These are phyloP conservation scores for Microcebus jonahi DNA, from an alignment of 2,113 vertebrate genomes.

Conservation along the genomic window DNA sequence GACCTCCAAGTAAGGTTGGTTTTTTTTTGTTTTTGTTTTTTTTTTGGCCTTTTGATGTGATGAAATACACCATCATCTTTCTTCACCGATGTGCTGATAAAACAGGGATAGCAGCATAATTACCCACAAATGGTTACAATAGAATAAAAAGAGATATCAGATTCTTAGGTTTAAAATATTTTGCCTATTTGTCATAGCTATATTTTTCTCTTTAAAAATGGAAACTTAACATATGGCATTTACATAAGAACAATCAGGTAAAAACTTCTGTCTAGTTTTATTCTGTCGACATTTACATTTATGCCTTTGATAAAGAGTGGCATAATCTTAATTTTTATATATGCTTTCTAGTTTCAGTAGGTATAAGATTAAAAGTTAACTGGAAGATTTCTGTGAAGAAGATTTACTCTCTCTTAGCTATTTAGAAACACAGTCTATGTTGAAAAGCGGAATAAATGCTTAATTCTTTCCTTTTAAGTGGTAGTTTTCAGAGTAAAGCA, in stretches of 20 bases:
- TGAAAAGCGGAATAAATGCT: background rate
- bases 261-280: conserved; percentile 11
- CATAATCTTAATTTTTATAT: background rate
- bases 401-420: background rate
- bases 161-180: background rate
- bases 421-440: background rate
- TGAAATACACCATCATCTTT: background rate
- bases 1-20: background rate
- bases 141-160: background rate
- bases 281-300: background rate
- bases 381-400: background rate
- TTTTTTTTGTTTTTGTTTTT: too few relatives aligned
- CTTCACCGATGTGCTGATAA: background rate
- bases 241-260: background rate
- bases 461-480: background rate
- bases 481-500: background rate
- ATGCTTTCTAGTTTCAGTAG: background rate
- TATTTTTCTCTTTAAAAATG: background rate
- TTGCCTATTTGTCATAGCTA: background rate
- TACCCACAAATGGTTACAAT: background rate
- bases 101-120: background rate
- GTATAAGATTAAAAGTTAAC: background rate
- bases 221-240: background rate
- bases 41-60: background rate
- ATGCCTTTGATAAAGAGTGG: background rate